Evolutionary conservation across 2,113 vertebrate species (phyloP), one percentile per base, ranked within the genome.

Genomic region (Cavia aperea): DNA sequence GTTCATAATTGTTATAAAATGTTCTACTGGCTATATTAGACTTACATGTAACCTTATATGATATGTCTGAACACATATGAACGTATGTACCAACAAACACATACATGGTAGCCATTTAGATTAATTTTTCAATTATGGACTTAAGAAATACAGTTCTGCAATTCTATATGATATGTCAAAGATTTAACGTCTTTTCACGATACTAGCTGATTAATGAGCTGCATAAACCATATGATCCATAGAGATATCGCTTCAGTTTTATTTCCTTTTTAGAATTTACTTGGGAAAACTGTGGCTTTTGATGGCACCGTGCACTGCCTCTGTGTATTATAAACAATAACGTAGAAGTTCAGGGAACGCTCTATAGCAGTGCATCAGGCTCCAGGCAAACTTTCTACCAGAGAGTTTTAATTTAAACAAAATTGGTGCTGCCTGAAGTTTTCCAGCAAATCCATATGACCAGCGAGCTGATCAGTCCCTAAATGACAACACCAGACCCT

Each of bases 321-420:
- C 82, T 54, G 31, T 56, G 7, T 78, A 63, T 93, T 83, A 92
- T 75, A 92, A 88, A 89, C 49, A 86, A 81, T 18, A 72, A 5
- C 13, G 5, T 65, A 86, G 81, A 72, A n/a, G n/a, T 33, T 24
- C 54, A 49, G 54, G 81, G 81, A 92, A 54, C 29, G 79, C 10
- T 89, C 16, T 87, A 81, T 15, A 0, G 0, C 0, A 36, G 87
- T 72, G 26, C 87, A 63, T 95, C 84, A 54, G 7, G 43, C 56
- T 82, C 36, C 77, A 88, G 83, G 29, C 21, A 83, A 82, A 39
- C 81, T 63, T 96, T 46, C 88, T 70, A 86, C 66, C 63, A 94
- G 92, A 94, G 60, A 88, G 86, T 92, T 90, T 91, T 63, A 92
- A 86, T 78, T 81, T 81, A 81, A 63, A 86, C 62, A 21, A 39